Conservation (phyloP, 2,113 vertebrate species). For the Triplophysa tibetana region DNA sequence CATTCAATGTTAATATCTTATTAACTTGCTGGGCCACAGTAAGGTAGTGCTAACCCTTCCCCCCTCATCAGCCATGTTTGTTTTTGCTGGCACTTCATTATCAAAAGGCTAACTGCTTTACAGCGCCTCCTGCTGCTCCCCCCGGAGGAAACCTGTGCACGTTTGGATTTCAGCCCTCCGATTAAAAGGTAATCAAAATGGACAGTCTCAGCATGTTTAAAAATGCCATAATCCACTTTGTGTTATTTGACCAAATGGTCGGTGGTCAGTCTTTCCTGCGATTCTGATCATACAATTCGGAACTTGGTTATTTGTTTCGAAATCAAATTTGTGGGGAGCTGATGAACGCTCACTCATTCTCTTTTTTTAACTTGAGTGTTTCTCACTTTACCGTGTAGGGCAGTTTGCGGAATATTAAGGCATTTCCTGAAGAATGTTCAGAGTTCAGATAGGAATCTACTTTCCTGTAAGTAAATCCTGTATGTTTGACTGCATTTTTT, state of each 20-base stretch:
- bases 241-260: conserved; percentile 59
- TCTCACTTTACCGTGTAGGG: background rate
- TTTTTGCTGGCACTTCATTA: conserved; percentile 68
- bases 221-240: conserved; percentile 50
- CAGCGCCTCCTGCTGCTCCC: conserved; percentile 76
- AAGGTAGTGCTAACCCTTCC: conserved; percentile 54
- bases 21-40: conserved; percentile 58
- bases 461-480: conserved; percentile 26
- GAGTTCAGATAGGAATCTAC: conserved; percentile 20
- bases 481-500: conserved; percentile 16
- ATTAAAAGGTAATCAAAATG: conserved; percentile 62
- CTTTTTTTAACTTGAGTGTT: background rate
- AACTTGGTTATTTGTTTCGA: background rate
- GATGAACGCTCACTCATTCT: background rate
- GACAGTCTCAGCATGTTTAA: conserved; percentile 47
- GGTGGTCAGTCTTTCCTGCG: conserved; percentile 29
- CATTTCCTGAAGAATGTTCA: conserved; percentile 2
- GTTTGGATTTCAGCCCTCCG: conserved; percentile 60
- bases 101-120: conserved; percentile 72
- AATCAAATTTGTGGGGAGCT: too few species aligned
- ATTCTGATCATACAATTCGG: conserved; percentile 38
- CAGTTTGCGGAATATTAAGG: conserved; percentile 7
- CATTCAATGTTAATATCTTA: conserved; percentile 58
- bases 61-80: conserved; percentile 71
- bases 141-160: conserved; percentile 60